These are phyloP conservation scores for Clusia tigrina DNA, from an alignment of 2,888 invertebrate species.

Conservation along the genomic window DNA sequence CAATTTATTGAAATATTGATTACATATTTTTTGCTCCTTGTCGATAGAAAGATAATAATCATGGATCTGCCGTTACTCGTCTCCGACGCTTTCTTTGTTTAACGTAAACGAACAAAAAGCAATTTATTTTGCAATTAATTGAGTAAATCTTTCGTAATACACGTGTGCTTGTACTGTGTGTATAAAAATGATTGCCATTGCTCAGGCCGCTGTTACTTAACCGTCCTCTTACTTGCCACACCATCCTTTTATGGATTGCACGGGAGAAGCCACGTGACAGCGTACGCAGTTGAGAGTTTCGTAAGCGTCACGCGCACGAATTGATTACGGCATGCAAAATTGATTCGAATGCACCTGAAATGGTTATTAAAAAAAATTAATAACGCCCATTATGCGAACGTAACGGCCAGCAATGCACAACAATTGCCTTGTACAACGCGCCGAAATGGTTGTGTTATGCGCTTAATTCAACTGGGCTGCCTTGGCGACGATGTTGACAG, in stretches of 20 bases:
- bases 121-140: constrained; percentile 3
- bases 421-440: not conserved
- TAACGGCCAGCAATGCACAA: not conserved
- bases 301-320: not conserved
- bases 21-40: no score
- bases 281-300: not conserved
- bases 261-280: not conserved
- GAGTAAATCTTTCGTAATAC: not conserved
- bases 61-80: no score
- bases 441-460: not conserved
- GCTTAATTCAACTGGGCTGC: not conserved
- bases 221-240: no score
- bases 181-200: no score
- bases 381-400: constrained; percentile 1
- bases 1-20: no score
- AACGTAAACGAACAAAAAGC: no score
- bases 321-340: constrained; percentile 6
- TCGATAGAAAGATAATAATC: no score
- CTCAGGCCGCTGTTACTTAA: no score
- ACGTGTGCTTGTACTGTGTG: constrained; percentile 2
- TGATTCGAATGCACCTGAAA: constrained; percentile 7
- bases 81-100: no score
- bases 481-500: not conserved
- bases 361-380: constrained; percentile 5
- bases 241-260: not conserved